Evolutionary conservation across 92 coral and sea anemone genomes (phyloP), one percentile per base, ranked within the genome.

Genomic region (Paramuricea clavata): DNA sequence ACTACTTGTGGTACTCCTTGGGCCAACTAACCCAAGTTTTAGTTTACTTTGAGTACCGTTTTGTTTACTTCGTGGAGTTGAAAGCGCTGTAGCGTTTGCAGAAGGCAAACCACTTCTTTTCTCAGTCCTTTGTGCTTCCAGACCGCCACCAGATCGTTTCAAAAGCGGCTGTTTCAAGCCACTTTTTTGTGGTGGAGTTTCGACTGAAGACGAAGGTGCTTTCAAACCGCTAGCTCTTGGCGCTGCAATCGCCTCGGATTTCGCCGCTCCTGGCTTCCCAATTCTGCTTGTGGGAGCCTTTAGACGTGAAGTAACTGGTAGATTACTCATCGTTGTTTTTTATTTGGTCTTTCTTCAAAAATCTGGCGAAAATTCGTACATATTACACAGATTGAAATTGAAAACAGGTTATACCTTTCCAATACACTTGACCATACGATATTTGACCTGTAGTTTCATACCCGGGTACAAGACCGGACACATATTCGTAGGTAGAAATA

Each of bases 231-330:
- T 67, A 28, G 49, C 74, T 31, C 72, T 64, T 61, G 84, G 84
- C 42, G 82, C 28, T 5, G 49, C 11, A 0, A 76, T 27, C 2
- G 26, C 84, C 31, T 79, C 84, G 26, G 84, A 17, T 41, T 79
- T 79, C 12, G 84, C 47, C 43, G 73, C 69, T 33, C 44, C 47
- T 32, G 82, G 69, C 68, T 49, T 76, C 31, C 23, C 39, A 12
- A 57, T 72, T 41, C 52, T 72, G 15, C 52, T 72, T 6, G 52
- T 72, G 17, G 81, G 81, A 3, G 81, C 81, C 27, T 76, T 76
- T 15, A 76, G 52, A 26, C 81, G 50, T 62, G 84, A 79, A 36
- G 84, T 6, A 52, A 79, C 84, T 33, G 84, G 84, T 25, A 79
- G 19, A 59, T 39, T 23, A 61, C 84, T 79, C 84, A 79, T 79